Percentiles rank a stretch among this genome's conserved stretches.
These are phyloP conservation scores for Gadopsis bispinosus DNA, from an alignment of 2,797 vertebrate species.

Conservation along the genomic window DNA sequence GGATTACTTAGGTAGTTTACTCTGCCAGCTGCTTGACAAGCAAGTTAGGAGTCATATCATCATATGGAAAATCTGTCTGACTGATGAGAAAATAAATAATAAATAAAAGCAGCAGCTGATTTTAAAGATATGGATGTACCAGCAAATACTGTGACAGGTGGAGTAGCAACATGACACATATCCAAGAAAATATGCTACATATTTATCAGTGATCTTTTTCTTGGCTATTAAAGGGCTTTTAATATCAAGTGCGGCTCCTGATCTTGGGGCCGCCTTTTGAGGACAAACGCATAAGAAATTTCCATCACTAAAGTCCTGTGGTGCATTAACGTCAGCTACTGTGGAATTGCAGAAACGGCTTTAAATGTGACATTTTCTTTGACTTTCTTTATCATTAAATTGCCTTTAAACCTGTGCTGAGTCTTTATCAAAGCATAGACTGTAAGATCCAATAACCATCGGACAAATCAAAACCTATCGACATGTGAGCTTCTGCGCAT, in stretches of 20 bases:
- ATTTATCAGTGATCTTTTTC: conserved; percentile 19
- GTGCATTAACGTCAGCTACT: conserved; percentile 8
- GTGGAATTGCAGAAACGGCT: background rate
- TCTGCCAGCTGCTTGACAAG: conserved; percentile 12
- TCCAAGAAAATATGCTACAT: conserved; percentile 24
- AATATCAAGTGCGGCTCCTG: conserved; percentile 20
- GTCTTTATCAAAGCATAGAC: conserved; percentile 26
- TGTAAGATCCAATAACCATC: conserved; percentile 3
- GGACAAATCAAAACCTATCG: conserved; percentile 5
- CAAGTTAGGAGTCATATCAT: conserved; percentile 30
- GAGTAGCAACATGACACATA: conserved; percentile 27
- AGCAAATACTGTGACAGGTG: conserved; percentile 55
- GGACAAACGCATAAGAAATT: background rate
- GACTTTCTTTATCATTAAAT: conserved; percentile 17
- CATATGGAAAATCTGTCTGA: conserved; percentile 44
- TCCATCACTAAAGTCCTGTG: background rate
- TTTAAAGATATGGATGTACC: conserved; percentile 39
- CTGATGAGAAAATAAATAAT: conserved; percentile 30
- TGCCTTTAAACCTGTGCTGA: conserved; percentile 12
- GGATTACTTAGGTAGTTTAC: conserved; percentile 34
- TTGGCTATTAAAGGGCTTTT: conserved; percentile 15
- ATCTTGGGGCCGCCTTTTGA: background rate
- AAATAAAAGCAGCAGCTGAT: conserved; percentile 45
- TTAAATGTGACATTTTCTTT: conserved; percentile 3
- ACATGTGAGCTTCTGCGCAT: background rate